These are phyloP conservation scores for Cranoglanis bouderius DNA, from an alignment of 2,113 vertebrate genomes.

Conservation along the genomic window DNA sequence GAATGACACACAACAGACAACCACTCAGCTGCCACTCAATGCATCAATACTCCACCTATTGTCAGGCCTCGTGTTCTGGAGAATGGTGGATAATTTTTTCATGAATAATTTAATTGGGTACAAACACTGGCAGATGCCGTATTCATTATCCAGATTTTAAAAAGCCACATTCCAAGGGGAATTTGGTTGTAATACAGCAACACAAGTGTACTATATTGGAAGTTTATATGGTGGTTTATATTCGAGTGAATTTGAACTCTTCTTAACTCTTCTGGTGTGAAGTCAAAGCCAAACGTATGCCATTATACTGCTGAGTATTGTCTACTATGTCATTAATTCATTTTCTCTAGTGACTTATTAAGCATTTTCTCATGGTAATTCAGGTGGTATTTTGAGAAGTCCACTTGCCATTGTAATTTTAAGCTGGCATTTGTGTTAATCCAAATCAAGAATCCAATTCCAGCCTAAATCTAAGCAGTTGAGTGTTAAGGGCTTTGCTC, in stretches of 20 bases:
- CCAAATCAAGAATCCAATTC: neutral
- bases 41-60: conserved; percentile 11
- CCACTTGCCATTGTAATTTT: neutral
- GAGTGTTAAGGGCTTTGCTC: neutral
- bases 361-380: neutral
- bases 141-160: conserved; percentile 28
- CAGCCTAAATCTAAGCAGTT: neutral
- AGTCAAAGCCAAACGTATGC: neutral
- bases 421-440: neutral
- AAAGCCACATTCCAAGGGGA: neutral
- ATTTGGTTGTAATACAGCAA: neutral
- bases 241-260: neutral
- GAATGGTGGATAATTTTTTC: conserved; percentile 25
- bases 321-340: neutral
- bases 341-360: neutral
- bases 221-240: neutral
- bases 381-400: neutral
- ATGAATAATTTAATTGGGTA: conserved; percentile 42
- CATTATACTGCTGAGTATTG: neutral
- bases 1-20: neutral
- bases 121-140: conserved; percentile 30
- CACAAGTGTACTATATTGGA: neutral
- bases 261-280: neutral
- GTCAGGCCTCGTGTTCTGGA: neutral
- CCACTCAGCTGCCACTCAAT: conserved; percentile 10